Conservation (phyloP, 1,140 invertebrate species). For the Lineus longissimus region DNA sequence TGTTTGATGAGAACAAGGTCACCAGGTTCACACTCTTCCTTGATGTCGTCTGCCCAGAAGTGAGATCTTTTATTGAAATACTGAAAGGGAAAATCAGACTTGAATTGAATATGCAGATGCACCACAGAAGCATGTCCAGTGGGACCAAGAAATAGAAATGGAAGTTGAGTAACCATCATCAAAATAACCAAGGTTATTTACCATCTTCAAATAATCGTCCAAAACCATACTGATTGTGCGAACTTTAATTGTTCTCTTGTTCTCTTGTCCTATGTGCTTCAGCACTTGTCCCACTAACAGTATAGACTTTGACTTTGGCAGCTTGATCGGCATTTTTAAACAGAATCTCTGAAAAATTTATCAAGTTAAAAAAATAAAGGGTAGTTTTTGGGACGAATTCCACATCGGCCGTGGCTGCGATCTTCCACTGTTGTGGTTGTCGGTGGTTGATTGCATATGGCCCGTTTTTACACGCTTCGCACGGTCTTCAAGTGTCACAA, state of each 20-base stretch:
- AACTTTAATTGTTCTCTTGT: conserved; percentile 1
- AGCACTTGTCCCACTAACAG: conserved; percentile 3
- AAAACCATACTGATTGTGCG: not conserved
- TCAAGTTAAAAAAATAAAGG: too few relatives aligned
- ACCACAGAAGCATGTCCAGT: not conserved
- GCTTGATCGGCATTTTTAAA: not conserved
- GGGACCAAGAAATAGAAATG: not conserved
- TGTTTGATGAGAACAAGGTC: conserved; percentile 33
- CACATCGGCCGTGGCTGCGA: too few relatives aligned
- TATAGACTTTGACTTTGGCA: not conserved
- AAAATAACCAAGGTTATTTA: not conserved
- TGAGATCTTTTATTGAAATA: conserved; percentile 30
- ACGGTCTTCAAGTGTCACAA: too few relatives aligned
- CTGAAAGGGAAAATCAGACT: conserved; percentile 22
- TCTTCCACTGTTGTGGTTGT: too few relatives aligned
- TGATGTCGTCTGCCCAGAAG: conserved; percentile 27
- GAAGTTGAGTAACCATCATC: not conserved
- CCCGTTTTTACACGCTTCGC: too few relatives aligned
- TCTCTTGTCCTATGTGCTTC: not conserved
- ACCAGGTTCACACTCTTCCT: conserved; percentile 23
- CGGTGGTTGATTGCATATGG: too few relatives aligned
- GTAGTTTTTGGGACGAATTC: too few relatives aligned
- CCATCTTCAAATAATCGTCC: conserved; percentile 6
- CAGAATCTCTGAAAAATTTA: too few relatives aligned
- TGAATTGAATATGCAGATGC: not conserved